These are phyloP conservation scores for Chaenocephalus aceratus DNA, from an alignment of 2,113 vertebrate genomes.

Conservation along the genomic window DNA sequence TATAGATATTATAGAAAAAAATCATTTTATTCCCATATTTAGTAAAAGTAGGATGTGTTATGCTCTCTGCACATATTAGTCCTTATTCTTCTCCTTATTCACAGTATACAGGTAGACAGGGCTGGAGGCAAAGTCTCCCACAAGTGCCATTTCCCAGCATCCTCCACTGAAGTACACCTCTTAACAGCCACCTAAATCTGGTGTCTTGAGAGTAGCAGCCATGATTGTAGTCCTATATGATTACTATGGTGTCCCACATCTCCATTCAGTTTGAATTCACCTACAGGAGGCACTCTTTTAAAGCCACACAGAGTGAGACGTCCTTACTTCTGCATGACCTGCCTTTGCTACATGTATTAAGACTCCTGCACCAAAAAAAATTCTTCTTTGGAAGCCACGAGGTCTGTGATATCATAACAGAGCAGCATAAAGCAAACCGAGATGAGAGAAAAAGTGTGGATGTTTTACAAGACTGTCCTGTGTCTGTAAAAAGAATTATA, in stretches of 20 bases:
- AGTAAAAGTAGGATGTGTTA: slow-evolving; percentile 73
- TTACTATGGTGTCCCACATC: slow-evolving; percentile 13
- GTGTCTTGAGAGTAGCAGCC: slow-evolving; percentile 63
- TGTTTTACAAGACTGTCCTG: slow-evolving; percentile 1
- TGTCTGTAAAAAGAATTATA: background rate
- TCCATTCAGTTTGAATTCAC: slow-evolving; percentile 20
- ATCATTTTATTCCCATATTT: slow-evolving; percentile 75
- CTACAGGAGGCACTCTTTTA: background rate
- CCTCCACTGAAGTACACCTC: slow-evolving; percentile 57
- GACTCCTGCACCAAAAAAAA: slow-evolving; percentile 8
- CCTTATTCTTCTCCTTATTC: slow-evolving; percentile 52
- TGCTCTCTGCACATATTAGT: slow-evolving; percentile 64
- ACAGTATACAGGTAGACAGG: slow-evolving; percentile 72
- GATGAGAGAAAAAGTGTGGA: background rate
- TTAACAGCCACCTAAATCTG: slow-evolving; percentile 38
- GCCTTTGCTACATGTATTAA: slow-evolving; percentile 23
- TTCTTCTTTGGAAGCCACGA: slow-evolving; percentile 20
- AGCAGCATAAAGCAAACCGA: slow-evolving; percentile 16
- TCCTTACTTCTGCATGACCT: slow-evolving; percentile 43
- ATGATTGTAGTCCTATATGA: slow-evolving; percentile 62
- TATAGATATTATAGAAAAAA: slow-evolving; percentile 77
- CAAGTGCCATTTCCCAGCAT: slow-evolving; percentile 82
- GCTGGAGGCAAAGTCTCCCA: slow-evolving; percentile 75
- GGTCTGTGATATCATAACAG: slow-evolving; percentile 13
- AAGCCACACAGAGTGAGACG: slow-evolving; percentile 30